Base-by-base conservation (phyloP, 2,888 invertebrate genomes). In the Lacanobia wlatinum region DNA sequence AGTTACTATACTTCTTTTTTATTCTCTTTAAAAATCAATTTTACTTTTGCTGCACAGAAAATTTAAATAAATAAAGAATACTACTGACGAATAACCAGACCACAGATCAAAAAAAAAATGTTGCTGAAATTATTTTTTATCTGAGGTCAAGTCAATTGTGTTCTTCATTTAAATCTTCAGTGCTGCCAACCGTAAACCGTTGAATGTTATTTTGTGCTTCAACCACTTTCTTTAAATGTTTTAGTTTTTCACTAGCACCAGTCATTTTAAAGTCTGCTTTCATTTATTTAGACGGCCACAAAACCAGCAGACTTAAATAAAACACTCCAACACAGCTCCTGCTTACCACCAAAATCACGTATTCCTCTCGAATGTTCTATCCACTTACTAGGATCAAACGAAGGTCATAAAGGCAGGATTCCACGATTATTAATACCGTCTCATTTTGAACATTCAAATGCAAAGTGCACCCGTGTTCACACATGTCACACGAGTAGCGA, bases 391-490 rank as follows among this genome's bases (percentile, higher is more conserved):
- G 73, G 62, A 78, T 50, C 58, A 76, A 78, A 63, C 61, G 48
- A 72, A 75, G 70, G 68, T 76, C 66, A 73, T 82, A 67, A 80
- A 73, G 72, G 60, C 43, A 72, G 63, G 81, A 38, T 65, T 73
- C 69, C 69, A 78, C 77, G 73, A 84, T 88, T 79, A 84, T 81
- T 88, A 88, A 88, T 88, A 82, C 74, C 70, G 58, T 80, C 84
- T 87, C 86, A 88, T 85, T 84, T 80, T 75, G 80, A 77, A 87
- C 84, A 87, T 88, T 88, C 85, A 87, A 87, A 88, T 89, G 87
- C 88, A 89, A 88, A 88, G 85, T 87, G 88, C 87, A 88, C 55
- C 70, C 80, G 77, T 82, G 85, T 85, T 84, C 85, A 80, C 89
- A 88, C 86, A 82, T 86, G 88, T 83, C 84, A 83, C 78, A 72